Evolutionary conservation across 2,888 invertebrate genomes (phyloP), one percentile per base, ranked within the genome.

Genomic region (Geotrupes spiniger): DNA sequence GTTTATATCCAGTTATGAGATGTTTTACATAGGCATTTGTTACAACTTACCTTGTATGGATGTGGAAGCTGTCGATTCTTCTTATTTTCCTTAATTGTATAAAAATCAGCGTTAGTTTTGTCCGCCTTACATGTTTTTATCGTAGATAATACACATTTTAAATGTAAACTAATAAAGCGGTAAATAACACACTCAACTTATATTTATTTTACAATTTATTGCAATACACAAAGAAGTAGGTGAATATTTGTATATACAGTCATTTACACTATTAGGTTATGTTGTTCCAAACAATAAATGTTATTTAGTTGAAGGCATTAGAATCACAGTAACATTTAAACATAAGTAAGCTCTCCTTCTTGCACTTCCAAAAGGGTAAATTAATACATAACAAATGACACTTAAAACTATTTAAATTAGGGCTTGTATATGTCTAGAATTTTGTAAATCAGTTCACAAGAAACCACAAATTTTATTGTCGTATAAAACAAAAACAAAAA

Each of bases 261-360:
- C 59, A 53, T 58, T 58, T 59, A 61, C 48, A 48, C 33, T 42
- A 42, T 38, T 14, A 38, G 15, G 12, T 14, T 33, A 29, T 29
- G 12, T 33, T 33, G 9, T 33, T n/a, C 15, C 15, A 31, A 49
- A 49, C 45, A 36, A 45, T 45, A 45, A 53, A 56, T 51, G 40
- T 43, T 53, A 52, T 45, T 39, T 61, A 62, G 64, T 65, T 66
- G 68, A 66, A 66, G 66, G 66, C 66, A 62, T 66, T 66, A 64
- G 63, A 64, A 69, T 69, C 69, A 68, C 68, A 68, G 68, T 69
- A 64, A 64, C 58, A 62, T 61, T 56, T 26, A 48, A 48, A 39
- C 44, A 37, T 38, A 49, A 41, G 33, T 49, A 49, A 49, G 45
- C 41, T 49, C 45, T 49, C 33, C 25, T 42, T 16, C 27, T 14